Base-by-base conservation (phyloP, 2,888 invertebrate genomes). In the Archips xylosteana region DNA sequence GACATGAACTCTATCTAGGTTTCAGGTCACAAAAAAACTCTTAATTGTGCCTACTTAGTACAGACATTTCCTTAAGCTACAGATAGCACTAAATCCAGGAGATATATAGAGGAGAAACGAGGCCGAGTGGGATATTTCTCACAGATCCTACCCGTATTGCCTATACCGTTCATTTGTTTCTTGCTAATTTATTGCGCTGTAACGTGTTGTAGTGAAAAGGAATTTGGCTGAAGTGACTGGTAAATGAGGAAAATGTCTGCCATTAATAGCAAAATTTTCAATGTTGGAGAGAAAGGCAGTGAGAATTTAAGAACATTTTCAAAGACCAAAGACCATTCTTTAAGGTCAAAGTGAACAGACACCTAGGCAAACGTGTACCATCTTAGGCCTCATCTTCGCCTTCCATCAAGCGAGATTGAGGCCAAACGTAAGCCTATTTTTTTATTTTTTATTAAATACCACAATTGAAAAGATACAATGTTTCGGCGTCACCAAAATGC, bases 81-180 rank as follows among this genome's bases (percentile, higher is more conserved):
- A 66, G 54, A 61, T 66, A 54, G 34, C 34, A 54, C 34, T 61
- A 51, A 66, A 66, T 61, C 51, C 66, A 61, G 39, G 49, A 42
- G 3, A 42, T 51, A 39, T 12, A 57, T 42, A 9, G 54, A 0
- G 9, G 39, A 61, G 51, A 71, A 67, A 57, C 36, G 39, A 63
- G 67, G 54, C 45, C 62, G 36, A 45, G 45, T 13, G n/a, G 32
- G 12, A 61, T 54, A 42, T 67, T 66, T 57, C 54, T 72, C 57
- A 57, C 54, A 42, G 45, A 54, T 23, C 51, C 51, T 23, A 66
- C 54, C 66, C 66, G 45, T 67, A 62, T 67, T 54, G 62, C 36
- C 54, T 34, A n/a, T 47, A 45, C 45, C 54, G 60, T 60, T 71
- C 36, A 72, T 72, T 72, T 67, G 57, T 62, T 72, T 63, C 47